Percentiles rank a stretch among this genome's conserved stretches.
Evolutionary conservation across 2,113 vertebrate species (phyloP).

Genomic region (Psophia crepitans): DNA sequence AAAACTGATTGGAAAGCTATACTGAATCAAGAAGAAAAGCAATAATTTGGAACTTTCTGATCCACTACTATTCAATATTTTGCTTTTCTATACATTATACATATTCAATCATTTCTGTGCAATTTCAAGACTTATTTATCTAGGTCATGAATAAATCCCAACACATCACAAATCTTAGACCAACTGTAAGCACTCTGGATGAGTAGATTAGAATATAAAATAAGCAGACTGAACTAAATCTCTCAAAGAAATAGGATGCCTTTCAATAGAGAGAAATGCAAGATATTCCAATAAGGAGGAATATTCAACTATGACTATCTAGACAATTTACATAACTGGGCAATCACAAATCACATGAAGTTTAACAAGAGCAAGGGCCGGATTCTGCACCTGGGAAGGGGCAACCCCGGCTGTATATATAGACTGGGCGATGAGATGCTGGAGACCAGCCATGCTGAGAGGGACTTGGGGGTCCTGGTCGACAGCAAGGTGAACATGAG

Average conservation of each 20-base stretch:
- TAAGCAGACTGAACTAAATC: not conserved
- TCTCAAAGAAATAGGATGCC: not conserved
- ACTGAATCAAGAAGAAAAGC: not conserved
- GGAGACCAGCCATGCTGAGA: too few relatives aligned
- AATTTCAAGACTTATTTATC: not conserved
- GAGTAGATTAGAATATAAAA: not conserved
- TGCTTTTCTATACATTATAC: not conserved
- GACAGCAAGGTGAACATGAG: too few relatives aligned
- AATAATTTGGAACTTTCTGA: not conserved
- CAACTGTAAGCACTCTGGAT: not conserved
- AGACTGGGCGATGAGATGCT: too few relatives aligned
- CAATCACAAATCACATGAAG: too few relatives aligned
- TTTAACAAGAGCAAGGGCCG: too few relatives aligned
- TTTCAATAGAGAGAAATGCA: not conserved
- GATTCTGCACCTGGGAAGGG: too few relatives aligned
- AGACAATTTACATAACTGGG: too few relatives aligned
- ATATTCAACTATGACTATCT: not conserved
- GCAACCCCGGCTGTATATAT: too few relatives aligned
- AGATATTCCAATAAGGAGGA: not conserved
- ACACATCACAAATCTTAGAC: not conserved
- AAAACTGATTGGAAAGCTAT: not conserved
- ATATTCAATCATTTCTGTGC: not conserved
- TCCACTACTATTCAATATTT: not conserved
- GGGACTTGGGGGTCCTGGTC: too few relatives aligned
- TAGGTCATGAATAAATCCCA: slow-evolving; percentile 17